Conservation (phyloP, 2,113 vertebrate genomes). For the Coregonus clupeaformis region DNA sequence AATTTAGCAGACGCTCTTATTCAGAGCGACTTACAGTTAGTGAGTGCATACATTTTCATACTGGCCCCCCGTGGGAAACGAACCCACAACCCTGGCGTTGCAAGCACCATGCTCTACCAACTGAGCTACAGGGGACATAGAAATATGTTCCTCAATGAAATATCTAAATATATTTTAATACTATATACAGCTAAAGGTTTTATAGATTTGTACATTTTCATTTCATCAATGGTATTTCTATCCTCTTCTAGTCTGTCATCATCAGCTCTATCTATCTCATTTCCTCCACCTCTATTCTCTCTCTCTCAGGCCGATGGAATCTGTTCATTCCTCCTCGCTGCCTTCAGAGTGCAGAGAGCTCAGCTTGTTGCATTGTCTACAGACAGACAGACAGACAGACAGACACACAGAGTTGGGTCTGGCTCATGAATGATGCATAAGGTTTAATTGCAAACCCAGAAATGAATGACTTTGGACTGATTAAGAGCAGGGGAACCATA, state of each 20-base stretch:
- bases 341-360: constrained; percentile 69
- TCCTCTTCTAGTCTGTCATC: constrained; percentile 14
- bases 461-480: constrained; percentile 84
- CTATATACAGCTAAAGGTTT: no score
- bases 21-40: no score
- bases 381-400: constrained; percentile 24
- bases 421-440: constrained; percentile 79
- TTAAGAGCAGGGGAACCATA: constrained; percentile 83
- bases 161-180: no score
- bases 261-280: constrained; percentile 27
- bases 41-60: no score
- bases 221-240: not conserved
- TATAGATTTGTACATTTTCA: not conserved
- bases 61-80: no score
- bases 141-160: no score
- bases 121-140: no score
- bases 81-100: no score
- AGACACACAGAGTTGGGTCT: constrained; percentile 65
- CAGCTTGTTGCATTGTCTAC: constrained; percentile 61
- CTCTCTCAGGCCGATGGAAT: constrained; percentile 59
- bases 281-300: constrained; percentile 40
- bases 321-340: constrained; percentile 74
- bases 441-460: constrained; percentile 85
- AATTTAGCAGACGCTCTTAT: no score
- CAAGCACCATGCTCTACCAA: no score